These are phyloP conservation scores for Osmerus mordax DNA, from an alignment of 2,113 vertebrate genomes.

Conservation along the genomic window DNA sequence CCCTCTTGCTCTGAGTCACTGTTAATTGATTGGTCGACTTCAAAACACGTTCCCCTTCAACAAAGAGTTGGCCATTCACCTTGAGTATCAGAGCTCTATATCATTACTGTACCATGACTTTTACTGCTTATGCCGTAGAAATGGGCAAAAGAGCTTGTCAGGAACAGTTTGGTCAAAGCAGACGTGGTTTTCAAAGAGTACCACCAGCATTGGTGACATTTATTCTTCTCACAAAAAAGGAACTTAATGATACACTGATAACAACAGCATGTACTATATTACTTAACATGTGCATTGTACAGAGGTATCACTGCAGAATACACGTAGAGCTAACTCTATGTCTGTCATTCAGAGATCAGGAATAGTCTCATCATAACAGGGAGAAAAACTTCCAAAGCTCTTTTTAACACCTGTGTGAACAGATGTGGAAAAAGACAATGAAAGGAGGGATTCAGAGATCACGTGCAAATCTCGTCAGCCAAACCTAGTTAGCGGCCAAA, in stretches of 20 bases:
- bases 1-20: constrained; percentile 45
- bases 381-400: constrained; percentile 65
- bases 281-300: constrained; percentile 13
- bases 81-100: constrained; percentile 44
- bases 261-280: constrained; percentile 21
- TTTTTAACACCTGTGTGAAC: constrained; percentile 89
- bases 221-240: constrained; percentile 45
- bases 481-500: constrained; percentile 78
- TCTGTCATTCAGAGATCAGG: too few relatives aligned
- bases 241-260: constrained; percentile 47
- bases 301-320: too few relatives aligned
- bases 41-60: constrained; percentile 54
- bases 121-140: constrained; percentile 25
- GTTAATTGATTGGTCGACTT: constrained; percentile 72
- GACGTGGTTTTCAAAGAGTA: constrained; percentile 42
- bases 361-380: constrained; percentile 42
- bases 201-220: constrained; percentile 53
- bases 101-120: constrained; percentile 55
- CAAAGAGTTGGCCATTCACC: constrained; percentile 55
- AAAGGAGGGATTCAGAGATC: constrained; percentile 77
- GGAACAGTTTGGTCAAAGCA: constrained; percentile 40
- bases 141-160: constrained; percentile 50
- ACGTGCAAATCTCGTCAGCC: constrained; percentile 93
- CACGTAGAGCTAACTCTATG: too few relatives aligned
- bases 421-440: constrained; percentile 84